phyloP scores from a whole-genome alignment of 2,888 invertebrate genomes.

The Asteroscopus sphinx region DNA sequence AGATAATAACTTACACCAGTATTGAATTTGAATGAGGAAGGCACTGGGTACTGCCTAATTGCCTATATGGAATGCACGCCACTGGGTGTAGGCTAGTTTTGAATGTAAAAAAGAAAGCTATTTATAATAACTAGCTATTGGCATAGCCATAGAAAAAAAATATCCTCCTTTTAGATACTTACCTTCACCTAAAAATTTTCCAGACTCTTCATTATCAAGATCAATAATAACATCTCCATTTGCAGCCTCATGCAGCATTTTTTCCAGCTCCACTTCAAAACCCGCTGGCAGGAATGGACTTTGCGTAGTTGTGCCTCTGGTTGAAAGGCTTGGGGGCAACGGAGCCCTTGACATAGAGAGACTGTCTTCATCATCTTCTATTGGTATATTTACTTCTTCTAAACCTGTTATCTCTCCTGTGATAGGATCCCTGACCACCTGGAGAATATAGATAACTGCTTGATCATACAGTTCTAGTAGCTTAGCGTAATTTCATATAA shows the following conservation, averaged over 20 bases:
- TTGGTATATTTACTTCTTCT: constrained; percentile 87
- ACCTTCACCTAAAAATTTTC: constrained; percentile 88
- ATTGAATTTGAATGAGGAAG: no score
- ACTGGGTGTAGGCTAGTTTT: no score
- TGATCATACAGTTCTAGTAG: no score
- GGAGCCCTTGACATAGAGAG: constrained; percentile 95
- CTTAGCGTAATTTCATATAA: no score
- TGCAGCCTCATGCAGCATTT: constrained; percentile 78
- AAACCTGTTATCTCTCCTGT: constrained; percentile 93
- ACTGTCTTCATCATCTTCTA: constrained; percentile 82
- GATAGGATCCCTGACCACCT: constrained; percentile 93
- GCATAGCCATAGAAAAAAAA: not conserved
- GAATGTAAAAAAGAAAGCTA: no score
- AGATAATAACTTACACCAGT: no score
- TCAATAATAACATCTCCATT: constrained; percentile 80
- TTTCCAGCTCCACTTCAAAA: constrained; percentile 90
- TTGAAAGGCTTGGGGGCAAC: constrained; percentile 91
- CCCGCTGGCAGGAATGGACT: constrained; percentile 97
- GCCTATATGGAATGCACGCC: no score
- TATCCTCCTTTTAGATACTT: constrained; percentile 14
- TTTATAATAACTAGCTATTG: no score
- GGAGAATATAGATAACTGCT: no score
- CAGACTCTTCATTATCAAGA: constrained; percentile 77
- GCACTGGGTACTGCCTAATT: no score
- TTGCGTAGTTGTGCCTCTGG: constrained; percentile 94